Base-by-base conservation (phyloP, 2,888 invertebrate genomes). In the Malthinus seriepunctatus region DNA sequence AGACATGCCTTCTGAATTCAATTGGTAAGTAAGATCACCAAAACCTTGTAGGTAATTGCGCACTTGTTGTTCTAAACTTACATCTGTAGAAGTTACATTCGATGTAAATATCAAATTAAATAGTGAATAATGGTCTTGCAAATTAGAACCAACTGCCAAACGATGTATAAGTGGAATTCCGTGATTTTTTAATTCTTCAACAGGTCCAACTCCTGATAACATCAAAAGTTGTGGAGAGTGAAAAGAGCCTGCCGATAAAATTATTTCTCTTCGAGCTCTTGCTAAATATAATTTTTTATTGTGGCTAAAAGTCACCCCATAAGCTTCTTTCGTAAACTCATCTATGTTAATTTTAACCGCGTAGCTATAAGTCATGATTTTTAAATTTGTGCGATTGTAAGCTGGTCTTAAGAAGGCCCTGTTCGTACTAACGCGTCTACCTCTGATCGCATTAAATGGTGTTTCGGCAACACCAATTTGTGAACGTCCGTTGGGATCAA, bases 151-250 rank as follows among this genome's bases (percentile, higher is more conserved):
- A 0, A 92, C 91, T 0, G 85, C 86, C 1, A 89, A 80, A 71
- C 91, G 83, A 58, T 84, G 80, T 38, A 89, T 69, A 3, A 86
- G 82, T 0, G 80, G 73, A 47, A 91, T 88, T 1, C 81, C 81
- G 7, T 85, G 69, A 33, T 83, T 77, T 2, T 73, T 66, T 3
- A 90, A 77, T 71, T 89, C 85, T 0, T 82, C 77, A n/a, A 73
- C 75, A 0, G 89, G 89, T 0, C 90, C 90, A 15, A 93, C 80
- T 8, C 94, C 94, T 0, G 93, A 92, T n/a, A 93, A 75, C 89
- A 93, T 88, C 44, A 95, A 76, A 8, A 94, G 75, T 73, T 93
- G 93, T 0, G 94, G 91, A 0, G 92, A 89, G 62, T 88, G 90
- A 32, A 94, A 86, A 1, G 89, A 79, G 5, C 94, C 93, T 0